A percentile compares a stretch with the other conserved stretches of the same genome.
Evolutionary conservation across 1,140 invertebrate genomes (phyloP).

Genomic region (Laodelphax striatellus): DNA sequence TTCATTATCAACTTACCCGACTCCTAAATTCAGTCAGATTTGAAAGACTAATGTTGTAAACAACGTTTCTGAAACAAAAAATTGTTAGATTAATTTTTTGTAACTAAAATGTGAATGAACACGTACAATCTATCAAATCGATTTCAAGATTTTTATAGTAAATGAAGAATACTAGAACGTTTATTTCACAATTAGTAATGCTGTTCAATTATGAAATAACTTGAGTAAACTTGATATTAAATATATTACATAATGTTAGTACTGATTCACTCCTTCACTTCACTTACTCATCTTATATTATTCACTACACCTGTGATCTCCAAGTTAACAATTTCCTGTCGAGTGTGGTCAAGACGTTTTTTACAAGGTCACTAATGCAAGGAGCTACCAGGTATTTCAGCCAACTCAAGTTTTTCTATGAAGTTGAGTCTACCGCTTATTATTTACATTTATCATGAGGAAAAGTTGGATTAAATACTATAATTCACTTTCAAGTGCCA

Average conservation of each 20-base stretch:
- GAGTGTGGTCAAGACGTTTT: not conserved
- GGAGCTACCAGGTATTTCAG: too few species aligned
- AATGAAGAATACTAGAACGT: too few species aligned
- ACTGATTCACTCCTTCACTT: not conserved
- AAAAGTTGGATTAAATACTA: not conserved
- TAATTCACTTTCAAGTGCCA: too few species aligned
- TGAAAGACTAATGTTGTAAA: constrained; percentile 67
- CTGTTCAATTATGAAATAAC: too few species aligned
- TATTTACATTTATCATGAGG: constrained; percentile 4
- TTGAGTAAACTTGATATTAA: too few species aligned
- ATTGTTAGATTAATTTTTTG: constrained; percentile 5
- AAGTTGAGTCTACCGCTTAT: constrained; percentile 2
- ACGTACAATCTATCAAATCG: too few species aligned
- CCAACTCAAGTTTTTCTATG: not conserved
- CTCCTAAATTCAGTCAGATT: constrained; percentile 50
- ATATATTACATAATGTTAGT: not conserved
- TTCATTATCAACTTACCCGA: constrained; percentile 36
- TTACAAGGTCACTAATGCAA: too few species aligned
- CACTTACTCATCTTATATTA: not conserved
- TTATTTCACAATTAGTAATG: too few species aligned
- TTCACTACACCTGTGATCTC: constrained; percentile 2
- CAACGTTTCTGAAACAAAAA: constrained; percentile 51
- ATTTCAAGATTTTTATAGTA: too few species aligned
- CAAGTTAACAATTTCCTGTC: not conserved
- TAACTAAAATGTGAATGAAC: too few species aligned